Base-by-base conservation (phyloP, 64 coral and sea anemone species). In the Pocillopora damicornis region DNA sequence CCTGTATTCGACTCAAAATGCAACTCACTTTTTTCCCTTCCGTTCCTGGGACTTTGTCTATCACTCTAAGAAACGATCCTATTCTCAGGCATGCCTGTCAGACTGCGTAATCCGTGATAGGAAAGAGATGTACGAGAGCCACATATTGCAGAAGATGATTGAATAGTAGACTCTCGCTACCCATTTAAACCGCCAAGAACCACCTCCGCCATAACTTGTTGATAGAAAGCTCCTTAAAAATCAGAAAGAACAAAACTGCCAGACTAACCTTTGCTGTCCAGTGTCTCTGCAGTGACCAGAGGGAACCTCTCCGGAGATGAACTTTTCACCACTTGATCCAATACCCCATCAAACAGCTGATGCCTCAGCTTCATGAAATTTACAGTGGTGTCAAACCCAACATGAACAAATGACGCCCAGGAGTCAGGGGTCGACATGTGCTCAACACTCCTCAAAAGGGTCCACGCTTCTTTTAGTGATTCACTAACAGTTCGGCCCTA, bases 321-420 rank as follows among this genome's bases (percentile, higher is more conserved):
- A 22, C 51, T 63, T 60, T 92, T 75, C 2, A 89, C 91, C 73
- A 89, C 82, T 89, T 67, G 76, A 20, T 93, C 82, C 58, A 96
- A 64, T 26, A 90, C 15, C 60, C 80, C 76, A 78, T 93, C 77
- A 45, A 90, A 81, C 13, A 96, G 57, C 64, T 90, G 76, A 62
- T 93, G 83, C 60, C 83, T 84, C 36, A 97, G 81, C 61, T 87
- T 86, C 57, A 71, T 85, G 16, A 97, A 58, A 60, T 97, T 71
- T 6, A 97, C 88, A 74, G 88, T 82, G 1, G 88, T 93, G 42
- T 97, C 94, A 72, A 90, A 90, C 13, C 94, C 94, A 59, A 97
- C 58, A 78, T 93, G 89, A 42, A 97, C 68, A 93, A 89, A 91
- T 45, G 91, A 90, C 13, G 91, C 88, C 94, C 94, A 97, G 35